Evolutionary conservation across 2,797 vertebrate genomes (phyloP).

Genomic region (Chaenodraco wilsoni): DNA sequence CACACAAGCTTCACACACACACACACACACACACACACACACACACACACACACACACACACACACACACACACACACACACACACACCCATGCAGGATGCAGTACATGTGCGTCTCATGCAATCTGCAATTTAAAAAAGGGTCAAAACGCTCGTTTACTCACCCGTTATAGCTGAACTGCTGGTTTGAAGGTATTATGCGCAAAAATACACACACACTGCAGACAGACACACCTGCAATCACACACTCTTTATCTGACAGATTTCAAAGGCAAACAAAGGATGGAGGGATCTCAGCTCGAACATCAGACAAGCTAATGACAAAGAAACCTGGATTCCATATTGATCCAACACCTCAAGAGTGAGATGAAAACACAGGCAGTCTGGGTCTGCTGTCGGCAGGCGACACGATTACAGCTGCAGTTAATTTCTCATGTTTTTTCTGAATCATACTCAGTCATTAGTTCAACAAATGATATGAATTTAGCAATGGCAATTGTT

Average conservation of each 20-base stretch:
- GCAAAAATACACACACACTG: slow-evolving; percentile 7
- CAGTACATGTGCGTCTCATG: slow-evolving; percentile 36
- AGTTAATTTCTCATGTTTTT: slow-evolving; percentile 65
- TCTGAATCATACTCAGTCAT: slow-evolving; percentile 49
- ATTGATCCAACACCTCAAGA: slow-evolving; percentile 77
- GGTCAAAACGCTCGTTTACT: slow-evolving; percentile 32
- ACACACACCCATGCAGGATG: slow-evolving; percentile 17
- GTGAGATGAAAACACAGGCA: slow-evolving; percentile 69
- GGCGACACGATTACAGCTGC: slow-evolving; percentile 65
- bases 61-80: not conserved
- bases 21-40: too few species aligned
- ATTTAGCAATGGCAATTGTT: slow-evolving; percentile 41
- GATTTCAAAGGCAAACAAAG: slow-evolving; percentile 41
- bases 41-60: too few species aligned
- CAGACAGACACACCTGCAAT: slow-evolving; percentile 34
- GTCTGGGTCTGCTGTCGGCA: slow-evolving; percentile 40
- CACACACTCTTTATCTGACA: slow-evolving; percentile 44
- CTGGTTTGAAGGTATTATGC: slow-evolving; percentile 48
- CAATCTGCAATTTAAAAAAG: slow-evolving; percentile 36
- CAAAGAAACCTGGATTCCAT: slow-evolving; percentile 68
- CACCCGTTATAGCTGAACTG: slow-evolving; percentile 21
- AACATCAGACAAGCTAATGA: slow-evolving; percentile 71
- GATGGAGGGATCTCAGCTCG: slow-evolving; percentile 53
- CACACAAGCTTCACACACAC: slow-evolving; percentile 47
- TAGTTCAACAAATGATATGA: slow-evolving; percentile 50